Base-by-base conservation (phyloP, 2,888 invertebrate genomes). In the Clunio marinus region DNA sequence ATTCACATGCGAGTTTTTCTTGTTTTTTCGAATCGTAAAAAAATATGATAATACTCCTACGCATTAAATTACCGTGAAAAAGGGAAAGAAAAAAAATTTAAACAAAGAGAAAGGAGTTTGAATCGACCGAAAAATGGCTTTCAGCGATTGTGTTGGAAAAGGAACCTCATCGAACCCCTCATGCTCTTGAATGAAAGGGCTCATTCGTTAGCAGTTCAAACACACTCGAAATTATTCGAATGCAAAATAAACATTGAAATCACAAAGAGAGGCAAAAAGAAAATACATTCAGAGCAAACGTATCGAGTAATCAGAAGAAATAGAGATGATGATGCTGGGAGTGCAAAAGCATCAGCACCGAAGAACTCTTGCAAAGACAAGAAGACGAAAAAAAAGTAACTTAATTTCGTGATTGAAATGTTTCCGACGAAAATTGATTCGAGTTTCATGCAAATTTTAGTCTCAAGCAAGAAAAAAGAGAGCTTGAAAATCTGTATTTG, bases 401-500 rank as follows among this genome's bases (percentile, higher is more conserved):
- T 57, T 57, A 57, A 57, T 57, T 57, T 57, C 20, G 15, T 57
- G 57, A 57, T 57, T 57, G 57, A 57, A 57, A 20, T 25, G 57
- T 3, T 57, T 57, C 57, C 27, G 57, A 66, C 35, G 66, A 24
- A 66, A 66, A 66, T 66, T 66, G 66, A 66, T 66, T 66, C 46
- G 55, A 66, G 55, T 66, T 66, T 66, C 55, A 66, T 66, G 66
- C 66, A 66, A 66, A 66, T 66, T 66, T 55, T 55, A 25, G n/a
- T 15, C 57, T 57, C 57, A 2, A 25, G 27, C 27, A 57, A 27
- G 55, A 25, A 59, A 32, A 59, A 59, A 59, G n/a, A n/a, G n/a
- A 66, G 66, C 66, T 25, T 55, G 66, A 66, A 55, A 66, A 66
- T 66, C 66, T 66, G 66, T 66, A 35, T 66, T 66, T 66, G 66